Percentiles rank a stretch among this genome's conserved stretches.
Evolutionary conservation across 2,797 vertebrate species (phyloP).

Genomic region (Ambastaia sidthimunki): DNA sequence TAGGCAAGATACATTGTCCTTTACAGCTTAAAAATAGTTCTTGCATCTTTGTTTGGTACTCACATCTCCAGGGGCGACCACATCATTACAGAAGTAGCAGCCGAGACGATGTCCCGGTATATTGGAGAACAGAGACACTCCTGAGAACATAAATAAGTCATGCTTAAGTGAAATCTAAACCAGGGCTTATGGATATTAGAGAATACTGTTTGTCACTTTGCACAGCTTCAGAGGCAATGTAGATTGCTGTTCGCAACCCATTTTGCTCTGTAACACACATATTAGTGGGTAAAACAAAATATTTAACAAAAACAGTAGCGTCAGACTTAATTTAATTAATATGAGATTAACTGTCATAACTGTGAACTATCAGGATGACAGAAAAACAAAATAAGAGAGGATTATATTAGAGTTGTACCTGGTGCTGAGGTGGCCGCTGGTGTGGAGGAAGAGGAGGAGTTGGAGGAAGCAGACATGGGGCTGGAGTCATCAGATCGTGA

Average conservation of each 20-base stretch:
- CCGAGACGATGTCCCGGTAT: constrained; percentile 97
- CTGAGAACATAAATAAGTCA: constrained; percentile 68
- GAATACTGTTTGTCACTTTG: not conserved
- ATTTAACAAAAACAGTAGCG: not conserved
- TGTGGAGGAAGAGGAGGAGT: constrained; percentile 73
- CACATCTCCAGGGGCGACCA: constrained; percentile 97
- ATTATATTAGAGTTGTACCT: constrained; percentile 9
- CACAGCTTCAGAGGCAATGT: not conserved
- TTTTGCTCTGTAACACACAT: not conserved
- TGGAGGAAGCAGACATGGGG: constrained; percentile 72
- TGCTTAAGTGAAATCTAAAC: not conserved
- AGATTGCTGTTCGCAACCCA: not conserved
- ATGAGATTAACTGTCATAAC: not conserved
- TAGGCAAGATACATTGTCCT: not conserved
- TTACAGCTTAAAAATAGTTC: not conserved
- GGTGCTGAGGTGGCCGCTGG: constrained; percentile 60
- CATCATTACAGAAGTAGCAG: constrained; percentile 99
- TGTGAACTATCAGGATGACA: not conserved
- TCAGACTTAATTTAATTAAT: not conserved
- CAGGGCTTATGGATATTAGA: not conserved
- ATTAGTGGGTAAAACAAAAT: too few relatives aligned
- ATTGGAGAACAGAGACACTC: constrained; percentile 94
- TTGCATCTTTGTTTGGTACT: constrained; percentile 66
- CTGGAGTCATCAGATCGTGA: constrained; percentile 73
- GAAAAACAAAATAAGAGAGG: not conserved